These are phyloP conservation scores for Zaprionus obscuricornis DNA, from an alignment of 2,888 invertebrate genomes.

Conservation along the genomic window DNA sequence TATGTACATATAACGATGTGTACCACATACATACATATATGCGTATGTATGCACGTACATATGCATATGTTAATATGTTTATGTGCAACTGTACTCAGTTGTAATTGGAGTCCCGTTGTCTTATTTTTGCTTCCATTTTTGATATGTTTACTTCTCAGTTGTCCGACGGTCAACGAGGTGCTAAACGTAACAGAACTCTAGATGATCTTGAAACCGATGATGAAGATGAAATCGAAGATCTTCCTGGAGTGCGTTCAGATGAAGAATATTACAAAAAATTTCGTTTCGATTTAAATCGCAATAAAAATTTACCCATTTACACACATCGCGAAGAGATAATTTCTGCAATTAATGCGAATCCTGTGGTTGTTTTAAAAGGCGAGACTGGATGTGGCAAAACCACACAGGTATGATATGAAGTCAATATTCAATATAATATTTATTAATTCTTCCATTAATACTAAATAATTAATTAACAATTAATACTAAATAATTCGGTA, in stretches of 20 bases:
- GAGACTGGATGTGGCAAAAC: constrained; percentile 98
- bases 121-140: not conserved
- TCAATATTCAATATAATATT: no score
- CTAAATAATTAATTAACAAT: no score
- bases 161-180: not conserved
- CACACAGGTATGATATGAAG: constrained; percentile 87
- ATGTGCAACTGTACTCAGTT: not conserved
- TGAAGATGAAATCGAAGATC: constrained; percentile 24
- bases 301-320: constrained; percentile 79
- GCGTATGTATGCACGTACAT: not conserved
- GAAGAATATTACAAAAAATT: constrained; percentile 75
- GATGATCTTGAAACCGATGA: constrained; percentile 78
- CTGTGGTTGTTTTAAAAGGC: constrained; percentile 94
- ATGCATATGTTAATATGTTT: not conserved
- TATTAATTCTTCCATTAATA: no score
- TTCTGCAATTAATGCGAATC: constrained; percentile 85
- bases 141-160: constrained; percentile 28
- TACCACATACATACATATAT: not conserved
- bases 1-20: no score
- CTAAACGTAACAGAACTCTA: constrained; percentile 39
- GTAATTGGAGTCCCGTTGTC: constrained; percentile 9
- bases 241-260: constrained; percentile 49
- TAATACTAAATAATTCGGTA: no score
- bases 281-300: constrained; percentile 73
- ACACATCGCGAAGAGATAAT: constrained; percentile 86